phyloP scores from a whole-genome alignment of 2,113 vertebrate species.

The Propithecus coquereli region DNA sequence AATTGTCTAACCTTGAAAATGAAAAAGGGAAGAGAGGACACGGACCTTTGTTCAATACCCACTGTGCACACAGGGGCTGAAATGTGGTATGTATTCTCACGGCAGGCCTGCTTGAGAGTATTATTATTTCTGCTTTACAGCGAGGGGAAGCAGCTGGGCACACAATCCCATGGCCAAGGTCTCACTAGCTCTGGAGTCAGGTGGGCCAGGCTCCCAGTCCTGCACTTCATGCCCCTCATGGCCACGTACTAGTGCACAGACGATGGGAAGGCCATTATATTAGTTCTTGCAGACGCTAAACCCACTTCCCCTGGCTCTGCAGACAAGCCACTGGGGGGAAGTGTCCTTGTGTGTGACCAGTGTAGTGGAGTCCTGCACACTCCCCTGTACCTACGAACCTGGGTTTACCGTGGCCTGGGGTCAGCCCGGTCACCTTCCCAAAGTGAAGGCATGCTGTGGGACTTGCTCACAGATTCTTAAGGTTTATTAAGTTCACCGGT shows the following conservation, averaged over 20 bases:
- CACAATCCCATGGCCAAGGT: not conserved
- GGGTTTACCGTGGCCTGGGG: not conserved
- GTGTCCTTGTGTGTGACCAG: not conserved
- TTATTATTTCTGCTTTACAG: not conserved
- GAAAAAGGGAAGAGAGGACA: not conserved
- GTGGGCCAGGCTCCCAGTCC: not conserved
- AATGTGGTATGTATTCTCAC: not conserved
- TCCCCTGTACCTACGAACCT: not conserved
- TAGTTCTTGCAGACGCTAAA: not conserved
- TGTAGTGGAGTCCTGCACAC: not conserved
- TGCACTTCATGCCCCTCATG: accelerated
- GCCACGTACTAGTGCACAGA: not conserved
- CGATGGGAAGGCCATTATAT: not conserved
- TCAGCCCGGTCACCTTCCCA: not conserved
- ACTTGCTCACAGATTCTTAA: not conserved
- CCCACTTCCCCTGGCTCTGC: too few species aligned
- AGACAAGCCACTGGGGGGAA: not conserved
- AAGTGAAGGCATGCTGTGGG: not conserved
- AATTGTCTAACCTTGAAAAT: not conserved
- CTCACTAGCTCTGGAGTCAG: not conserved
- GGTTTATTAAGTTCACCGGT: not conserved
- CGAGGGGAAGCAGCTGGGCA: accelerated
- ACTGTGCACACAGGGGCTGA: not conserved
- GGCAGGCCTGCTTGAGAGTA: not conserved
- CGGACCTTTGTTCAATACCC: not conserved